Evolutionary conservation across 2,113 vertebrate species (phyloP), one percentile per base, ranked within the genome.

Genomic region (Silurus meridionalis): DNA sequence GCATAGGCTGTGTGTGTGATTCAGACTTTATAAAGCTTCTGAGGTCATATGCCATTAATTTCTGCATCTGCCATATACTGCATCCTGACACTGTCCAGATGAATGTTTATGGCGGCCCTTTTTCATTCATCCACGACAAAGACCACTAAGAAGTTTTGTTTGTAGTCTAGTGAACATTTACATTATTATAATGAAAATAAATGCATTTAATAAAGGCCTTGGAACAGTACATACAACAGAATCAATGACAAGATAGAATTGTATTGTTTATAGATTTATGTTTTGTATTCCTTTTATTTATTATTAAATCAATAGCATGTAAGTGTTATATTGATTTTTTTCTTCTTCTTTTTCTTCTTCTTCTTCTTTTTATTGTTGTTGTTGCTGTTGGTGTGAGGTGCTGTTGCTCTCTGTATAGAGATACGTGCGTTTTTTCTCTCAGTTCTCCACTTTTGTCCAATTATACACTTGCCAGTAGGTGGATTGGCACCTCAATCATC

Each of bases 31-130:
- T 92, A 91, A 94, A 94, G 92, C 87, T 86, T 90, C 91, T 74
- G 52, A 93, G 91, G 92, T 93, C 93, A 92, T 93, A 87, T 89
- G 86, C 90, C 91, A 91, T 94, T 92, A 93, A 93, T 90, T 80
- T 82, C 46, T 85, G 89, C 91, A 48, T 86, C 82, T 91, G 90
- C 77, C 80, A 72, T 58, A 25, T 90, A 90, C 37, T 52, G 25
- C 61, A 78, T 48, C 74, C 52, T 57, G 85, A 90, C 90, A 87
- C 1, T 37, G 37, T 37, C 37, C 90, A 87, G 28, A 48, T 3
- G 71, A 90, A 86, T 89, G 92, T 91, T 94, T 91, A 92, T 91
- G 86, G 84, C 84, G 77, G 60, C 87, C 90, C 86, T 88, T 89
- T 15, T 53, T 52, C 87, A 89, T 85, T 85, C 83, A 55, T 89